phyloP scores from a whole-genome alignment of 2,113 vertebrate species.

The Talpa occidentalis region DNA sequence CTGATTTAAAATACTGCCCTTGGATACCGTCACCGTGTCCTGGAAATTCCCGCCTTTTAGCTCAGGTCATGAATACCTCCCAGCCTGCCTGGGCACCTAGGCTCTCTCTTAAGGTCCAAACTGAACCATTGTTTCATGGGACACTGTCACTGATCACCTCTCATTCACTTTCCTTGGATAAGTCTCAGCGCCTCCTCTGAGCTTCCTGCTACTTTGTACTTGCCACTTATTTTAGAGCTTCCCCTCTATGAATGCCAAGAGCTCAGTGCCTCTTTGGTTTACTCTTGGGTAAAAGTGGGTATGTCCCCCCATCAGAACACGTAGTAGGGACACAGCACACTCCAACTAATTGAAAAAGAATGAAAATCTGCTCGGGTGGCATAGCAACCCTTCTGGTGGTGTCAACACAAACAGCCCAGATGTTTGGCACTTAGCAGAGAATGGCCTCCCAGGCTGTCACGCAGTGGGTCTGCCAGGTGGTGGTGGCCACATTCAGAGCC shows the following conservation, averaged over 20 bases:
- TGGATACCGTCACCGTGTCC: neutral
- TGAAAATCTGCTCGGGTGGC: no score
- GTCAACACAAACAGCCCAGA: no score
- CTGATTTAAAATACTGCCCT: neutral
- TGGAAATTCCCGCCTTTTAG: neutral
- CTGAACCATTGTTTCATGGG: neutral
- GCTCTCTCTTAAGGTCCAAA: neutral
- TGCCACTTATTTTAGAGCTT: neutral
- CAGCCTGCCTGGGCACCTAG: neutral
- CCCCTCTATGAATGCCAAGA: neutral
- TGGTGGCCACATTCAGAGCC: no score
- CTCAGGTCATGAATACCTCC: neutral
- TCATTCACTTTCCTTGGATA: fast-evolving
- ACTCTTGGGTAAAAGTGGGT: neutral
- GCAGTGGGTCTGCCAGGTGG: no score
- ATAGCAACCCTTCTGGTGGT: no score
- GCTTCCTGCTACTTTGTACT: neutral
- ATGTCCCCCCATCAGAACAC: no score
- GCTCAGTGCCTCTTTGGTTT: neutral
- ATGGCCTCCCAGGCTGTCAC: no score
- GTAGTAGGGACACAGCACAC: no score
- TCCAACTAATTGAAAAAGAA: no score
- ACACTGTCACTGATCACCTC: neutral
- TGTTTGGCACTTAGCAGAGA: no score
- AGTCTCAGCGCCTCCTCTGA: neutral